phyloP scores from a whole-genome alignment of 1,140 invertebrate genomes.

The Antheraea mylitta region DNA sequence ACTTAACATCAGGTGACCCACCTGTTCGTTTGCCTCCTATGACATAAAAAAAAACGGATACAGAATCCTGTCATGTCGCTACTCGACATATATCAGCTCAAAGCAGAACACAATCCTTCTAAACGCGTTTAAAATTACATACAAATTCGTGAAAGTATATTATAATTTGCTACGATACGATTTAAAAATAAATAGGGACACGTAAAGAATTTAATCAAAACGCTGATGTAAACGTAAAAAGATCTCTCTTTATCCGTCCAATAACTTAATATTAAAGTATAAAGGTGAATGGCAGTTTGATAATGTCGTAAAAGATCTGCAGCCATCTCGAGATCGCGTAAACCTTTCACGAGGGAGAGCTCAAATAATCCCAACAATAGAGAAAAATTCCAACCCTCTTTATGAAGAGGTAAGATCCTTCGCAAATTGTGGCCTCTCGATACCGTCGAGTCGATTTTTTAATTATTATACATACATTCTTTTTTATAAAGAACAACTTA shows the following conservation, averaged over 20 bases:
- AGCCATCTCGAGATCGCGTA: constrained; percentile 70
- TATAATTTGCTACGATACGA: not conserved
- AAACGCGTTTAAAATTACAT: too few species aligned
- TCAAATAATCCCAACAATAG: constrained; percentile 76
- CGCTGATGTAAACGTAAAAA: constrained; percentile 11
- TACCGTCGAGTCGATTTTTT: constrained; percentile 40
- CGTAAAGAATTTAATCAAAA: constrained; percentile 13
- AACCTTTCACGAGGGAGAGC: constrained; percentile 63
- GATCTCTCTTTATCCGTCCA: constrained; percentile 23
- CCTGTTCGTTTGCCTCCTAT: too few species aligned
- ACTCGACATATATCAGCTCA: too few species aligned
- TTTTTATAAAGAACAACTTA: not conserved
- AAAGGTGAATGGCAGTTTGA: constrained; percentile 70
- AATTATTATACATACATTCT: not conserved
- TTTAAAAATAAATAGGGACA: not conserved
- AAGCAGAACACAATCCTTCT: too few species aligned
- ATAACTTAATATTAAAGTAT: constrained; percentile 69
- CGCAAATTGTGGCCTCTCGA: constrained; percentile 63
- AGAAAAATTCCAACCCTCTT: constrained; percentile 76
- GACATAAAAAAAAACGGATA: too few species aligned
- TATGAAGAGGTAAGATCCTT: constrained; percentile 76
- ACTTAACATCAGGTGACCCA: too few species aligned
- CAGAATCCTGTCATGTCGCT: too few species aligned
- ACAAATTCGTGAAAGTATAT: too few species aligned
- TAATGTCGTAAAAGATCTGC: constrained; percentile 72